Base-by-base conservation (phyloP, 2,888 invertebrate genomes). In the Euclidia mi region DNA sequence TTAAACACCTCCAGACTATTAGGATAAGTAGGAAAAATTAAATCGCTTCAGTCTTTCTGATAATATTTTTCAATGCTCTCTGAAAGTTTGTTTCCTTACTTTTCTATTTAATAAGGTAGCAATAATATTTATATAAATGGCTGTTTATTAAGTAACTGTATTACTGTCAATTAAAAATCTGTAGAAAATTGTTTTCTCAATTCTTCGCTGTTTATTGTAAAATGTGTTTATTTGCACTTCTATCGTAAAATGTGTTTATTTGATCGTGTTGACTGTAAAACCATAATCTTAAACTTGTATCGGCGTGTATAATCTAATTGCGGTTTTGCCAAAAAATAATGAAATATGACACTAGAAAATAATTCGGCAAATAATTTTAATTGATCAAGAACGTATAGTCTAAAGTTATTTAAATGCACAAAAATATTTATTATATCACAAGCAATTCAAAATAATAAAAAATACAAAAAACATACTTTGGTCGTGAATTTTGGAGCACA, bases 121-220 rank as follows among this genome's bases (percentile, higher is more conserved):
- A 28, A 63, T 35, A 55, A 48, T 60, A 49, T 58, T 42, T 28
- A 15, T 57, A 59, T 63, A 58, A 49, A 74, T 68, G 62, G 60
- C 61, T 64, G 56, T 68, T 53, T 68, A 48, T 52, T 67, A n/a
- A n/a, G n/a, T n/a, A 72, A 68, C 32, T 75, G 56, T 74, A 47
- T 68, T 61, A 74, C 29, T 65, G 73, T 73, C 73, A 73, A 73
- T 73, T 73, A 73, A 61, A 65, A 60, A 46, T 61, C 45, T 15
- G 38, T 75, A 71, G 62, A 52, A 50, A 28, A 35, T 49, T 37
- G 15, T 56, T 62, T 75, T n/a, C 1, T 37, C 15, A 38, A 51
- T 56, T 53, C 1, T 59, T 63, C 17, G 43, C 58, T 56, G 40
- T 52, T 53, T 43, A 55, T 38, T 59, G 42, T 64, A 47, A 12